Evolutionary conservation across 1,140 invertebrate species (phyloP).

Genomic region (Drosophila orena): DNA sequence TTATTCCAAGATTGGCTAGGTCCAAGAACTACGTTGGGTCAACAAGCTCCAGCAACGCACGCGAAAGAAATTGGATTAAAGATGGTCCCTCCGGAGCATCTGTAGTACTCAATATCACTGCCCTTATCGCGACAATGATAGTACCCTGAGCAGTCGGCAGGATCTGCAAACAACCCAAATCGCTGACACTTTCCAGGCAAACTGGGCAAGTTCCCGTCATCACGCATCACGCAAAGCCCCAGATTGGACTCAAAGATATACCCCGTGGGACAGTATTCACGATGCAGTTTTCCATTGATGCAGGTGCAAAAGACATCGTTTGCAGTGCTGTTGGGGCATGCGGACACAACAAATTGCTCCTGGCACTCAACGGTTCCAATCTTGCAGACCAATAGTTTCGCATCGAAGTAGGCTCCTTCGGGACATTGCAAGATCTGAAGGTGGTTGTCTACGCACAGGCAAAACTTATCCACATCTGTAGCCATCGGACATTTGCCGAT

Average conservation of each 20-base stretch:
- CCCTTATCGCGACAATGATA: conserved; percentile 40
- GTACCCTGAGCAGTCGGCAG: conserved; percentile 45
- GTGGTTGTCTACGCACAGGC: not conserved
- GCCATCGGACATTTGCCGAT: not conserved
- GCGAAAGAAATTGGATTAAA: conserved; percentile 25
- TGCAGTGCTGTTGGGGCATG: not conserved
- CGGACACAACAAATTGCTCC: conserved; percentile 8
- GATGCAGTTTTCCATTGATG: conserved; percentile 7
- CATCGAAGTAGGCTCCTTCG: conserved; percentile 25
- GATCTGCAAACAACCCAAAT: conserved; percentile 40
- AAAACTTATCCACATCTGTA: not conserved
- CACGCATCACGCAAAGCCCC: not conserved
- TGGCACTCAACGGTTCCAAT: conserved; percentile 17
- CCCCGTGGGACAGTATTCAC: conserved; percentile 3
- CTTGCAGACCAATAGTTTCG: not conserved
- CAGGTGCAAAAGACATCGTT: conserved; percentile 11
- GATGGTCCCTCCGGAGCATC: conserved; percentile 28
- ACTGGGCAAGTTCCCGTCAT: not conserved
- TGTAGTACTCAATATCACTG: conserved; percentile 6
- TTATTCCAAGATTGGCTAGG: not conserved
- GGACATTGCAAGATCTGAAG: conserved; percentile 17
- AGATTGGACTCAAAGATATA: not conserved
- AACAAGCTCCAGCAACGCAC: conserved; percentile 50
- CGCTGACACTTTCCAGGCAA: conserved; percentile 31
- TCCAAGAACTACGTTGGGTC: not conserved